Evolutionary conservation across 1,140 invertebrate genomes (phyloP), one percentile per base, ranked within the genome.

Genomic region (Rhagoletis pomonella): DNA sequence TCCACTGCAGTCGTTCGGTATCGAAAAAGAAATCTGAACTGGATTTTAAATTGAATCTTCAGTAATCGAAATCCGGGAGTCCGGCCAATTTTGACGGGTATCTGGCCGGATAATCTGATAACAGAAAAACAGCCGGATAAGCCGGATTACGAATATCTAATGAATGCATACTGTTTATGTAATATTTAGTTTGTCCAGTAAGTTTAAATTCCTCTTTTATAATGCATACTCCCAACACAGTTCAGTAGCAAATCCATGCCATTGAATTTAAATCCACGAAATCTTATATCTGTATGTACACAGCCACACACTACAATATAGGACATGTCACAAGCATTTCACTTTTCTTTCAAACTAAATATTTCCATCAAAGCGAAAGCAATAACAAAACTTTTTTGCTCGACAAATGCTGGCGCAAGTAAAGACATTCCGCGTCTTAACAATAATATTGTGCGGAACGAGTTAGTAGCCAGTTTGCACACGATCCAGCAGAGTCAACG

Each of bases 381-480:
- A 3, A 55, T n/a, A 0, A 6, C 14, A 81, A 39, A 29, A 67
- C 5, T 47, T 81, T 14, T 81, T 81, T 42, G 7, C 47, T n/a
- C n/a, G 14, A 55, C 50, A 50, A 55, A 81, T 47, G 73, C 12
- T 44, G 5, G 12, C 47, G 69, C 47, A 47, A 73, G 69, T 7
- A 81, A 62, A 12, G 73, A 81, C n/a, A 50, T 55, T 55, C 47
- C 47, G 19, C 73, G 47, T 19, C 44, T 58, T 81, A 58, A 55
- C n/a, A 55, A 58, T 81, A 81, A 81, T 12, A 9, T 50, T 81
- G 19, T 55, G 47, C 44, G 29, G 14, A 81, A 12, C 47, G 73
- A 19, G 73, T 81, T 81, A 81, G 73, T 50, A 81, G 73, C 6
- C 73, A 81, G 73, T 81, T 81, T 47, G 73, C 73, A 81, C 73